Evolutionary conservation across 1,140 invertebrate species (phyloP), one percentile per base, ranked within the genome.

Genomic region (Philopotamus ludificatus): DNA sequence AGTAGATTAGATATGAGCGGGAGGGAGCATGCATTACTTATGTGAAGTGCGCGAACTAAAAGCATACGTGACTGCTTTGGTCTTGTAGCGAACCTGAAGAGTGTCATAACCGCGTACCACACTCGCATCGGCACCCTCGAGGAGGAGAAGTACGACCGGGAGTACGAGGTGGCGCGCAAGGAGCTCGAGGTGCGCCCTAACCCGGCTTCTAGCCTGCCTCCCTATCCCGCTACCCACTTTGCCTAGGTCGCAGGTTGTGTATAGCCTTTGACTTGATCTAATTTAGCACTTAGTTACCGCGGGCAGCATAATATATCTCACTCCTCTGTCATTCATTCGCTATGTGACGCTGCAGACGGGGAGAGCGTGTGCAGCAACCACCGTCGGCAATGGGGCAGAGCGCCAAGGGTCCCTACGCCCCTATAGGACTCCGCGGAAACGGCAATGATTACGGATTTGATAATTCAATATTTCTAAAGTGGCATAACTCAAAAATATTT

Each of bases 71-170:
- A 71, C 69, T 71, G 68, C 65, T 81, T 50, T 81, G 75, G 78
- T 83, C 80, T 83, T 85, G 76, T 87, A 89, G 88, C 85, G 74
- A 84, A 80, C 79, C 84, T 97, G 78, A 91, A 92, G 84, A 87
- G 90, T 82, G 85, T 93, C 82, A 89, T 89, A 83, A 86, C 84
- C 78, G 85, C 86, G 78, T 93, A 96, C 84, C 87, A 97, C 84
- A 87, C 87, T 77, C 89, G 90, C 82, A 90, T 97, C 79, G 82
- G 79, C 76, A 82, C 84, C 73, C 87, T 98, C 77, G 95, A 98
- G 83, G 90, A 91, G 81, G 86, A 90, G 83, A 97, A 97, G 85
- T 97, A 95, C 85, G 95, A 98, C 86, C 86, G 95, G 84, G 95
- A 99, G 84, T 88, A 88, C 81, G 90, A 94, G 83, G 94, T 97